Conservation (phyloP, 2,113 vertebrate genomes). For the Ageneiosus marmoratus region DNA sequence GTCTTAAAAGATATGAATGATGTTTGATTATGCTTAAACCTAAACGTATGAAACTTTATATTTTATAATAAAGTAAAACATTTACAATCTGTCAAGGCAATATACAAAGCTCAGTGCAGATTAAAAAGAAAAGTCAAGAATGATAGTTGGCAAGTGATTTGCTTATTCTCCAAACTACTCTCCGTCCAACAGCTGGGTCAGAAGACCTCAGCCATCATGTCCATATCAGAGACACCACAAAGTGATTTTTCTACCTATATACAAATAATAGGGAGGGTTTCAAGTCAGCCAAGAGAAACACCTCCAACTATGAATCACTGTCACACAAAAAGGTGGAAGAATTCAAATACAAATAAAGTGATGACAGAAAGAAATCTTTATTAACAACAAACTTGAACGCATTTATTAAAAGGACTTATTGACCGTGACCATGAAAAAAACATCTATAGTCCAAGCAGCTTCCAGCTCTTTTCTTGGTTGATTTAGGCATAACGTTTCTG, state of each 20-base stretch:
- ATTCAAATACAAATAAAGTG: slow-evolving; percentile 59
- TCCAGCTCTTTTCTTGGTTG: slow-evolving; percentile 21
- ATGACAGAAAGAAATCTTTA: slow-evolving; percentile 64
- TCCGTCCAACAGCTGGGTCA: slow-evolving; percentile 8
- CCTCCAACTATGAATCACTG: slow-evolving; percentile 40
- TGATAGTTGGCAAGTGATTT: slow-evolving; percentile 27
- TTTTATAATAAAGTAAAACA: slow-evolving; percentile 33
- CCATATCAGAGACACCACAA: background rate
- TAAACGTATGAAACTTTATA: slow-evolving; percentile 27
- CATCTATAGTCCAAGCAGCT: background rate
- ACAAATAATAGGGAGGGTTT: slow-evolving; percentile 1
- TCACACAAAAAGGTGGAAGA: slow-evolving; percentile 29
- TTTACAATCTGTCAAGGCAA: background rate
- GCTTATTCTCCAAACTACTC: slow-evolving; percentile 32
- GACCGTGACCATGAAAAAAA: slow-evolving; percentile 62
- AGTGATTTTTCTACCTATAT: slow-evolving; percentile 7
- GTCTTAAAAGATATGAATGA: background rate
- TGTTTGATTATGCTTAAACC: background rate
- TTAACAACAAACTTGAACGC: slow-evolving; percentile 50
- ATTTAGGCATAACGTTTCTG: slow-evolving; percentile 55
- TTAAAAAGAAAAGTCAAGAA: background rate
- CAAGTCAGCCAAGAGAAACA: slow-evolving; percentile 45
- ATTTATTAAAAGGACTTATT: slow-evolving; percentile 58
- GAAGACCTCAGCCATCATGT: slow-evolving; percentile 14
- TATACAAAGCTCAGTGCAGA: slow-evolving; percentile 6